Percentiles rank a stretch among this genome's conserved stretches.
Evolutionary conservation across 2,797 vertebrate species (phyloP).

Genomic region (Paratrypauchen microcephalus): DNA sequence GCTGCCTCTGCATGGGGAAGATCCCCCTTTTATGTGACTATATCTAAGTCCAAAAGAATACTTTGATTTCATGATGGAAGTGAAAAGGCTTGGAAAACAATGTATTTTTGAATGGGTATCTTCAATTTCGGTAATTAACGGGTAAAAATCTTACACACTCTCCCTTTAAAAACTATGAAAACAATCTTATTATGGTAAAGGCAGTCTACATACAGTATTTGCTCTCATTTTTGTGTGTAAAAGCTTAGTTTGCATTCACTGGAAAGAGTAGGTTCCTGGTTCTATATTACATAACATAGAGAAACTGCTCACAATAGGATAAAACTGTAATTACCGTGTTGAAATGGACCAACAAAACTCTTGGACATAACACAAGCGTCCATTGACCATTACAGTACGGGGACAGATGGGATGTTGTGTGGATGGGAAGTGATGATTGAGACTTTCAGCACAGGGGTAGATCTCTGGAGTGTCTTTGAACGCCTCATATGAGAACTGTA

Average conservation of each 20-base stretch:
- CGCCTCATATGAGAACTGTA: slow-evolving; percentile 3
- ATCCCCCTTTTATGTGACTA: too few species aligned
- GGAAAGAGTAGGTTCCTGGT: neutral
- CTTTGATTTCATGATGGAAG: too few species aligned
- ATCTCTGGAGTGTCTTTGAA: slow-evolving; percentile 32
- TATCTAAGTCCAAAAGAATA: too few species aligned
- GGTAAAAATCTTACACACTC: too few species aligned
- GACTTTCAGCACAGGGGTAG: slow-evolving; percentile 24
- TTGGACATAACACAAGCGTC: neutral
- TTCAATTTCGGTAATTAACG: too few species aligned
- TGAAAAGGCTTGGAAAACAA: too few species aligned
- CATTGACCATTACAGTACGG: neutral
- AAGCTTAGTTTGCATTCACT: neutral
- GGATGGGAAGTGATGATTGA: slow-evolving; percentile 25
- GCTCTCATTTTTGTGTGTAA: neutral
- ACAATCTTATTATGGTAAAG: too few species aligned
- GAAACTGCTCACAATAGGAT: neutral
- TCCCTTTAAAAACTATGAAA: too few species aligned
- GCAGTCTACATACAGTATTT: neutral
- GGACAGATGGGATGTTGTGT: slow-evolving; percentile 24
- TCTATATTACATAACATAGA: neutral
- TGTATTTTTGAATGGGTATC: too few species aligned
- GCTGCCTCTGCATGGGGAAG: too few species aligned
- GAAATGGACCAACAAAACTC: neutral
- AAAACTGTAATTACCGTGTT: neutral